Evolutionary conservation across 2,888 invertebrate genomes (phyloP), one percentile per base, ranked within the genome.

Genomic region (Lasioglossum villosulum): DNA sequence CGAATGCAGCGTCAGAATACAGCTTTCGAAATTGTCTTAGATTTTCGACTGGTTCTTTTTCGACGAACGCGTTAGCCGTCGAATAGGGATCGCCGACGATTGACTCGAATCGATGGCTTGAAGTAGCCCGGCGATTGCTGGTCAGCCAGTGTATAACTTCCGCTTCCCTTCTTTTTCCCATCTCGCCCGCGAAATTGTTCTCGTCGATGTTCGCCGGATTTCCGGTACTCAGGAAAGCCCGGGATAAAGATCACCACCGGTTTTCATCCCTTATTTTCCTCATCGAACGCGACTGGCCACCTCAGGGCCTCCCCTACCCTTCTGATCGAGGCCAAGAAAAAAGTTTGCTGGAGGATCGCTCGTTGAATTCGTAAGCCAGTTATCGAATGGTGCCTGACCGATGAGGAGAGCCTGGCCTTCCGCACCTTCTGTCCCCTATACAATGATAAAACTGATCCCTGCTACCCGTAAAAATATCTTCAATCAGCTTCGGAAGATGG

Each of bases 61-160:
- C 14, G 42, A 6, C 56, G 6, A 6, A 34, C 39, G 30, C 63
- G 37, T 42, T n/a, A 30, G 30, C 23, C 4, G 16, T 63, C 48
- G 78, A 48, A 66, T 68, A 73, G 34, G 78, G 74, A 82, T 42
- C 68, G 72, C 27, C 48, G 48, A 34, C 30, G 19, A 37, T 30
- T 6, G 8, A 56, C 56, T 42, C 30, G 66, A 39, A 66, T 14
- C 59, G 34, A 34, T n/a, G 52, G 63, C 39, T 37, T 63, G 16
- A 37, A 66, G 75, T 52, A 78, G 75, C 56, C 56, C 71, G 48
- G 30, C 56, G 85, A 84, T 84, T 34, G 68, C 73, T 82, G 79
- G 74, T 76, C 75, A 74, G 59, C 68, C 76, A 74, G 75, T 30
- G 77, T 82, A 66, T 78, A 75, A 78, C 56, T 59, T 68, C 70